phyloP scores from a whole-genome alignment of 1,140 invertebrate species.

The Diuraphis noxia region DNA sequence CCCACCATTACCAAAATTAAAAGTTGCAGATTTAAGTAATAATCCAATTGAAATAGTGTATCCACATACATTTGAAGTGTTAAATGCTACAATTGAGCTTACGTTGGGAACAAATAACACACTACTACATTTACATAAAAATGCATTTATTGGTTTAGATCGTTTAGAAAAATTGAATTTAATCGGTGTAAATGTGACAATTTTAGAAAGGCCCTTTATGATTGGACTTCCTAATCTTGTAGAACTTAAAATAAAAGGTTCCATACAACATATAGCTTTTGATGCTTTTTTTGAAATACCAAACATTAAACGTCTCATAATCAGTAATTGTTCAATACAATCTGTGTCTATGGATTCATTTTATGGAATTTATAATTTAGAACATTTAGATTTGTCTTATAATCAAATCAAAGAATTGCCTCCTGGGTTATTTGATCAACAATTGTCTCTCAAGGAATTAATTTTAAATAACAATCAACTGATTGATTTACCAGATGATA shows the following conservation, averaged over 20 bases:
- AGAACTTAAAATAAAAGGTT: conserved; percentile 65
- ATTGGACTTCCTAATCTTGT: conserved; percentile 65
- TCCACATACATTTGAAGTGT: conserved; percentile 63
- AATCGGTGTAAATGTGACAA: conserved; percentile 64
- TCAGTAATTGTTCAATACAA: conserved; percentile 67
- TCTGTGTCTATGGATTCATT: conserved; percentile 73
- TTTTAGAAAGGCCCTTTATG: conserved; percentile 67
- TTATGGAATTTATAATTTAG: conserved; percentile 66
- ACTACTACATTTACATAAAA: conserved; percentile 61
- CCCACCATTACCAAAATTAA: conserved; percentile 69
- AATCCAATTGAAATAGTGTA: conserved; percentile 72
- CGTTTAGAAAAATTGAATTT: conserved; percentile 64
- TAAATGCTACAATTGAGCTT: conserved; percentile 69
- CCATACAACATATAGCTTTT: conserved; percentile 66
- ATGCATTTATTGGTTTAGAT: conserved; percentile 68
- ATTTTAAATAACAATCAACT: conserved; percentile 68
- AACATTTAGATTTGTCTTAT: conserved; percentile 67
- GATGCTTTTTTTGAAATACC: conserved; percentile 69
- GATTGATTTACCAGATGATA: conserved; percentile 63
- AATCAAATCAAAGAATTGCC: conserved; percentile 67
- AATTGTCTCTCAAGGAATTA: conserved; percentile 66
- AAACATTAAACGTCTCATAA: conserved; percentile 65
- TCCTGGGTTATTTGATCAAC: conserved; percentile 68
- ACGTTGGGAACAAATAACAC: conserved; percentile 65
- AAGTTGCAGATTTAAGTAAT: conserved; percentile 66